phyloP scores from a whole-genome alignment of 2,113 vertebrate species.

The Ellobius talpinus region DNA sequence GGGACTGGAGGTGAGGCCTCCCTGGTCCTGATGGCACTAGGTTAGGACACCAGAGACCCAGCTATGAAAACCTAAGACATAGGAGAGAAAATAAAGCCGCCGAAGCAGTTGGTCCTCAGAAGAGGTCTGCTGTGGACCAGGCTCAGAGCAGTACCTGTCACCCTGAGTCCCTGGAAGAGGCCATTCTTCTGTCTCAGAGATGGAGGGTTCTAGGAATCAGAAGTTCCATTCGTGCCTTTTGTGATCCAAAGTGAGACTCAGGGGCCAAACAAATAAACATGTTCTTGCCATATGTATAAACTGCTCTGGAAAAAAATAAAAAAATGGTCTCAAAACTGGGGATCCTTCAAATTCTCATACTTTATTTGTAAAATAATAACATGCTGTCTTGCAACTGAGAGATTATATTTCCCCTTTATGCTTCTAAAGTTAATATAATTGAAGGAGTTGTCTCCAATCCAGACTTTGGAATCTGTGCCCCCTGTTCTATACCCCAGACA shows the following conservation, averaged over 20 bases:
- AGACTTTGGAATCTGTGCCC: slow-evolving; percentile 50
- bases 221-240: neutral
- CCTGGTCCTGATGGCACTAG: neutral
- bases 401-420: slow-evolving; percentile 35
- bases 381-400: slow-evolving; percentile 9
- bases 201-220: slow-evolving; percentile 29
- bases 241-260: neutral
- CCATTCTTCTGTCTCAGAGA: neutral
- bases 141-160: neutral
- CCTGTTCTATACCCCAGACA: slow-evolving; percentile 50
- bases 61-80: neutral
- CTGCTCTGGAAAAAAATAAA: neutral
- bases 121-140: neutral
- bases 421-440: slow-evolving; percentile 68
- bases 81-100: neutral
- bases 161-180: neutral
- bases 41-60: slow-evolving; percentile 18
- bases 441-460: slow-evolving; percentile 48
- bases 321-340: neutral
- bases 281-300: neutral
- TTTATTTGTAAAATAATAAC: slow-evolving; percentile 48
- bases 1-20: neutral
- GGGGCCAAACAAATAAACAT: neutral
- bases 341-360: slow-evolving; percentile 47
- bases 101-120: neutral